phyloP scores from a whole-genome alignment of 2,797 vertebrate genomes.

The Heterohyrax brucei region DNA sequence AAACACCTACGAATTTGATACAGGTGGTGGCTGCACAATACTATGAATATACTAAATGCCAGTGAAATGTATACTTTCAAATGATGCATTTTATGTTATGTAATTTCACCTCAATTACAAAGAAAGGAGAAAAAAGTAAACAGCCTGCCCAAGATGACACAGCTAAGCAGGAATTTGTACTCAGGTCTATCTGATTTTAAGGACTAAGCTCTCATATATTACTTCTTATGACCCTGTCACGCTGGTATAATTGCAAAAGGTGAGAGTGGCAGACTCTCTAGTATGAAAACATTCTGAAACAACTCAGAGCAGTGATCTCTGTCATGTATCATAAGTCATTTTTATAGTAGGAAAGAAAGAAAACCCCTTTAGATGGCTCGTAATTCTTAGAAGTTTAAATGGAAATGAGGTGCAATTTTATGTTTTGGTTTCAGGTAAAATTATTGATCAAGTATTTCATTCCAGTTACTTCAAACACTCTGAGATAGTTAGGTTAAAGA shows the following conservation, averaged over 20 bases:
- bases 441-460: slow-evolving; percentile 81
- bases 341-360: background rate
- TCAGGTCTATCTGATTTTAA: slow-evolving; percentile 24
- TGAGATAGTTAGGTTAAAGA: slow-evolving; percentile 75
- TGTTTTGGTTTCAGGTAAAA: slow-evolving; percentile 29
- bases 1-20: background rate
- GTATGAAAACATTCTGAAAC: slow-evolving; percentile 64
- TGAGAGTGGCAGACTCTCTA: slow-evolving; percentile 17
- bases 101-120: background rate
- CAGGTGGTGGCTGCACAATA: background rate
- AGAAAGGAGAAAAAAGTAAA: background rate
- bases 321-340: background rate
- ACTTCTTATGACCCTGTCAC: background rate
- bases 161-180: background rate
- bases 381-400: slow-evolving; percentile 48
- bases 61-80: background rate
- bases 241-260: background rate
- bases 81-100: too few species aligned
- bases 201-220: background rate
- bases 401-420: slow-evolving; percentile 46
- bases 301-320: slow-evolving; percentile 63
- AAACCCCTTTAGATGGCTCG: background rate
- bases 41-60: background rate
- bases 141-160: background rate
- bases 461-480: slow-evolving; percentile 85